Percentiles rank a stretch among this genome's conserved stretches.
phyloP scores from a whole-genome alignment of 2,888 invertebrate species.

The Andrena bucephala region DNA sequence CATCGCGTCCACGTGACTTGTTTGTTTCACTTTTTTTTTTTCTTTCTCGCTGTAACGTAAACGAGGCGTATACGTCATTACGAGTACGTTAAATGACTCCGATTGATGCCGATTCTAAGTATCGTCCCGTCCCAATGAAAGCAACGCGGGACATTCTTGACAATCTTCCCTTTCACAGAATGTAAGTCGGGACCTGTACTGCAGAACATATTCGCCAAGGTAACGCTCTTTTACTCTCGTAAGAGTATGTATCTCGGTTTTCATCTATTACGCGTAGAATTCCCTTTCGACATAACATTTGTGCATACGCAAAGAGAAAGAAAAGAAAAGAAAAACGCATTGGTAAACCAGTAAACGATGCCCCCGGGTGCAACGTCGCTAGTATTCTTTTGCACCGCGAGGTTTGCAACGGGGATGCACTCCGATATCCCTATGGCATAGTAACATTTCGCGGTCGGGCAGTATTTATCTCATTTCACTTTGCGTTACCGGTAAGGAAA shows the following conservation, averaged over 20 bases:
- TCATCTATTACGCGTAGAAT: too few relatives aligned
- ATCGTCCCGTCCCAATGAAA: too few relatives aligned
- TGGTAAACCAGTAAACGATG: too few relatives aligned
- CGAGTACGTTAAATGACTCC: not conserved
- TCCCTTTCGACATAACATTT: too few relatives aligned
- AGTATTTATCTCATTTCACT: conserved; percentile 80
- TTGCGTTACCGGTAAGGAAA: conserved; percentile 84
- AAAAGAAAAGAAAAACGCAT: not conserved
- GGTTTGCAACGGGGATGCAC: conserved; percentile 37
- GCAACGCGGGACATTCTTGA: too few relatives aligned
- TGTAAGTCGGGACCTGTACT: too few relatives aligned
- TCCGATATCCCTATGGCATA: conserved; percentile 40
- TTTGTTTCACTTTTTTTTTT: not conserved
- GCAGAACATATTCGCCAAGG: too few relatives aligned
- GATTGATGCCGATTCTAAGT: not conserved
- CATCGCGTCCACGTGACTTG: not conserved
- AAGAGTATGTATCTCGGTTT: too few relatives aligned
- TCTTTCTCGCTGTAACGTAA: not conserved
- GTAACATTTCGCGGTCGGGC: conserved; percentile 56
- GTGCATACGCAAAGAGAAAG: not conserved
- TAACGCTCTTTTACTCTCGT: too few relatives aligned
- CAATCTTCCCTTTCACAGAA: too few relatives aligned
- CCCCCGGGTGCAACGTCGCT: not conserved
- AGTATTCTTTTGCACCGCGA: conserved; percentile 21
- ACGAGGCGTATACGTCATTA: too few relatives aligned